These are phyloP conservation scores for Pseudomyrmex cubaensis DNA, from an alignment of 1,140 invertebrate genomes.

Conservation along the genomic window DNA sequence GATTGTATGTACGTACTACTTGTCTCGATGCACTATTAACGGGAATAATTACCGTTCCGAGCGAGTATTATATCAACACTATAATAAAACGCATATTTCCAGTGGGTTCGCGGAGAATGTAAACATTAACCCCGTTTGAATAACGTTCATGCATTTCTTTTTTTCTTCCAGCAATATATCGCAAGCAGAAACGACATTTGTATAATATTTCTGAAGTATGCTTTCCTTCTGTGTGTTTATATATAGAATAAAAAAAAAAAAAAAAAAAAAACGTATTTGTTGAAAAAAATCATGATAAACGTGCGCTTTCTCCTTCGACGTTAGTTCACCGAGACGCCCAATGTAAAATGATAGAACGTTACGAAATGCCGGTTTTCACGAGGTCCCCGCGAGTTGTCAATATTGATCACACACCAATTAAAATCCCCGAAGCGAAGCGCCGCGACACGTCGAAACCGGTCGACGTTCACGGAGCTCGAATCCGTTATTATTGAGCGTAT, in stretches of 20 bases:
- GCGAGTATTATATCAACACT: slow-evolving; percentile 6
- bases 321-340: neutral
- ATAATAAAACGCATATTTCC: neutral
- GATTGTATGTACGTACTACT: neutral
- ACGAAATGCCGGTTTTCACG: slow-evolving; percentile 28
- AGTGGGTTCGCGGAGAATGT: neutral
- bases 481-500: slow-evolving; percentile 32
- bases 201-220: neutral
- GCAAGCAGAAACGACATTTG: neutral
- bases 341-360: slow-evolving; percentile 14
- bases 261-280: too few species aligned
- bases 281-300: neutral
- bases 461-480: neutral
- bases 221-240: neutral
- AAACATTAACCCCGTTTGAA: slow-evolving; percentile 31
- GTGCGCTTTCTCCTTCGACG: slow-evolving; percentile 17
- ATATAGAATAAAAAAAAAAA: slow-evolving; percentile 17
- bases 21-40: slow-evolving; percentile 22
- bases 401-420: slow-evolving; percentile 45
- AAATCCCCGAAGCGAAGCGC: slow-evolving; percentile 37
- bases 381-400: slow-evolving; percentile 18
- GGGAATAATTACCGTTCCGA: slow-evolving; percentile 27
- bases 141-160: slow-evolving; percentile 12
- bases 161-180: neutral
- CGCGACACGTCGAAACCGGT: slow-evolving; percentile 28